Percentiles rank a stretch among this genome's conserved stretches.
Conservation (phyloP, 2,888 invertebrate species). For the Diabrotica balteata region DNA sequence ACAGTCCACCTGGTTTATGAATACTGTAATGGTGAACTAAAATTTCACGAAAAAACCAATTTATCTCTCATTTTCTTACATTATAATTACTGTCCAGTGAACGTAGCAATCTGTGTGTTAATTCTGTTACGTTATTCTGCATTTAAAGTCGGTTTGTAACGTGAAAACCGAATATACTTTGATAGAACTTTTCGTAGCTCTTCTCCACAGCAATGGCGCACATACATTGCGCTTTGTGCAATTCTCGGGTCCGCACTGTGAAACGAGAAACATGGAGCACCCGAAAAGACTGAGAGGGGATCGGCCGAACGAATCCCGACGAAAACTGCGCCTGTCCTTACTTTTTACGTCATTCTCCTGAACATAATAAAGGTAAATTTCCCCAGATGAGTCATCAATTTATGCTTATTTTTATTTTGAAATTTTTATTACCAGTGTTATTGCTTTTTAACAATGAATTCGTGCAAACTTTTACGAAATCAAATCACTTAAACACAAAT, state of each 20-base stretch:
- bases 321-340: conserved; percentile 54
- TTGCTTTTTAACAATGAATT: too few species aligned
- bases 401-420: background rate
- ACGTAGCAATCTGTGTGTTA: conserved; percentile 95
- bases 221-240: conserved; percentile 62
- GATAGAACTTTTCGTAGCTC: conserved; percentile 60
- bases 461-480: too few species aligned
- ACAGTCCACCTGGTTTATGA: conserved; percentile 55
- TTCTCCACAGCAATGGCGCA: conserved; percentile 62
- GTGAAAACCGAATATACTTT: conserved; percentile 61
- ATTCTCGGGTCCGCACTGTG: conserved; percentile 60
- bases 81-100: conserved; percentile 97
- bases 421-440: too few species aligned
- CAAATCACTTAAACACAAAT: too few species aligned
- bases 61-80: conserved; percentile 75
- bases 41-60: conserved; percentile 48
- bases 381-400: conserved; percentile 37
- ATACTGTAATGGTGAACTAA: conserved; percentile 45
- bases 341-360: conserved; percentile 25
- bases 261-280: conserved; percentile 61
- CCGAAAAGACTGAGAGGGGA: conserved; percentile 62
- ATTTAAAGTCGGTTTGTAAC: conserved; percentile 69
- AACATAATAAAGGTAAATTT: conserved; percentile 37
- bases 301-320: conserved; percentile 55
- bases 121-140: conserved; percentile 85